Base-by-base conservation (phyloP, 1,140 invertebrate species). In the Conus betulinus region DNA sequence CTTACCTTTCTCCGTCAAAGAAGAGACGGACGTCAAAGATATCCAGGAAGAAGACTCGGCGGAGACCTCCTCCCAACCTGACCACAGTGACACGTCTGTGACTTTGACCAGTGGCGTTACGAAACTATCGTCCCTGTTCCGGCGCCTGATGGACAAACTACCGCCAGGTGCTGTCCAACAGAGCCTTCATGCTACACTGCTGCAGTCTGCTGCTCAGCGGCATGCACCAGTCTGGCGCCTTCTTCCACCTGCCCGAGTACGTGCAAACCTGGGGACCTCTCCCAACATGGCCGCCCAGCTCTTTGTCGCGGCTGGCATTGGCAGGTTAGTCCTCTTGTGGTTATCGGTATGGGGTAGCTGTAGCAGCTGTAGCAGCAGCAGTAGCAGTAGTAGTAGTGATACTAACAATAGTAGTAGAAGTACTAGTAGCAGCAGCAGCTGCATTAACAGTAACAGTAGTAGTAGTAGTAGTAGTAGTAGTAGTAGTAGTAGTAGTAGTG, bases 201-300 rank as follows among this genome's bases (percentile, higher is more conserved):
- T 10, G 23, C 2, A 39, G 74, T 39, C 27, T 78, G 23, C 23
- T 39, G 74, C 23, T 39, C 74, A 39, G 23, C 74, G 27, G 27
- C 15, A 78, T 78, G 23, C 74, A 78, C 74, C 23, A 25, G 10
- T 78, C 74, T 1, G 74, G 74, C 1, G 27, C 74, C 23, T 39
- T 25, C 23, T 39, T 78, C n/a, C 74, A 78, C n/a, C 74, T 78
- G 74, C 74, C 74, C 11, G 74, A 78, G 74, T 78, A 78, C 74
- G 74, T 39, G 23, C 23, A 25, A 5, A n/a, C 23, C 10, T 25
- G 23, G 74, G 74, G 11, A n/a, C n/a, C 15, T 25, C 74, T 11
- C 74, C 74, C 74, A 78, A n/a, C 10, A n/a, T 25, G 74, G 74
- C 74, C 15, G 74, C 74, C n/a, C 23, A n/a, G 23, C 74, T 78